Percentiles rank a stretch among this genome's conserved stretches.
Evolutionary conservation across 1,140 invertebrate genomes (phyloP).

Genomic region (Drosophila nebulosa): DNA sequence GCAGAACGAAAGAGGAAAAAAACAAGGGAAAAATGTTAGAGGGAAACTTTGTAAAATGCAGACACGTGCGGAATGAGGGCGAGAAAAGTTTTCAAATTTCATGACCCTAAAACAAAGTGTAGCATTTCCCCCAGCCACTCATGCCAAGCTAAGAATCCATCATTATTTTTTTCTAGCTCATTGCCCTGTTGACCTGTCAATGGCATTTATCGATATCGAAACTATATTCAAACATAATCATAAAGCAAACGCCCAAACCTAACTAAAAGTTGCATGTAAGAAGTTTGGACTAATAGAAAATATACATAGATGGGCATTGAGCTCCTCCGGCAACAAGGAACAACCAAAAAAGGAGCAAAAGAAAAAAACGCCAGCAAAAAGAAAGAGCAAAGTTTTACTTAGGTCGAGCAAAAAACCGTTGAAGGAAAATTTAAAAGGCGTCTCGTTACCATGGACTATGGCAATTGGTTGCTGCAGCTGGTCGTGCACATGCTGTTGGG

Average conservation of each 20-base stretch:
- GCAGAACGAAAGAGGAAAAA: conserved; percentile 17
- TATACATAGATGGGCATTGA: conserved; percentile 53
- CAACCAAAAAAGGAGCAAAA: not conserved
- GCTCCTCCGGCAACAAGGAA: conserved; percentile 12
- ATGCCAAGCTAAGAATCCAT: conserved; percentile 11
- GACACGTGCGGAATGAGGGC: conserved; percentile 20
- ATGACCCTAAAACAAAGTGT: conserved; percentile 69
- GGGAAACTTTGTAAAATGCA: conserved; percentile 60
- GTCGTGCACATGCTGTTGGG: conserved; percentile 61
- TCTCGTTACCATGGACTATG: conserved; percentile 56
- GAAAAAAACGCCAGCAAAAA: not conserved
- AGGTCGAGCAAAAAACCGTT: conserved; percentile 16
- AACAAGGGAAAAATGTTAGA: conserved; percentile 40
- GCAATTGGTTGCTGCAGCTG: conserved; percentile 64
- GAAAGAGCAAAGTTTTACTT: conserved; percentile 33
- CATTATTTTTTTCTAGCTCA: conserved; percentile 51
- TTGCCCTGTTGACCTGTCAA: conserved; percentile 54
- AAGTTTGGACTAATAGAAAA: conserved; percentile 54
- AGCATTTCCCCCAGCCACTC: conserved; percentile 11
- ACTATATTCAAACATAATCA: conserved; percentile 54
- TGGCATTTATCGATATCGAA: conserved; percentile 58
- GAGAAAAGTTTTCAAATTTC: conserved; percentile 69
- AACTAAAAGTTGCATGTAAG: conserved; percentile 43
- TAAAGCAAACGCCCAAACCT: conserved; percentile 7
- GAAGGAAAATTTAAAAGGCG: conserved; percentile 38